phyloP scores from a whole-genome alignment of 2,113 vertebrate genomes.

The Zosterops borbonicus region DNA sequence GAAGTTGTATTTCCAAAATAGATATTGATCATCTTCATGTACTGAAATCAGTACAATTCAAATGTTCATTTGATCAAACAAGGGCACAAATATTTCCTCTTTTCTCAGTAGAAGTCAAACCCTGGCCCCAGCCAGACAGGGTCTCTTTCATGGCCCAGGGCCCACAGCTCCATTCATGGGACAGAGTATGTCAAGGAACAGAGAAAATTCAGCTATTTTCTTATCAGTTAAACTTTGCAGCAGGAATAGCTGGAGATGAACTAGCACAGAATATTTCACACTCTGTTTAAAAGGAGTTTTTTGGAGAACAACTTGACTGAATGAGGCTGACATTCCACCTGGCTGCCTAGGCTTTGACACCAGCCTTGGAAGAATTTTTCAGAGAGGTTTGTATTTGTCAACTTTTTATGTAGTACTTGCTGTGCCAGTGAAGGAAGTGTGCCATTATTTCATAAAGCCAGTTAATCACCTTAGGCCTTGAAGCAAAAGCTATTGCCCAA shows the following conservation, averaged over 20 bases:
- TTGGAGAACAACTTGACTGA: neutral
- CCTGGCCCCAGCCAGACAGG: accelerated
- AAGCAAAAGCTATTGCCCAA: neutral
- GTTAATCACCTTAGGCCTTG: neutral
- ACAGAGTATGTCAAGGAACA: neutral
- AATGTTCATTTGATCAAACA: neutral
- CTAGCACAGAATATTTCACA: neutral
- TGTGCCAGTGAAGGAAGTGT: neutral
- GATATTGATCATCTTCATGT: neutral
- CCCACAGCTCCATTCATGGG: neutral
- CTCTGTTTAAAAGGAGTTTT: neutral
- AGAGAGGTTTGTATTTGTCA: neutral
- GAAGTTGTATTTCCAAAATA: neutral
- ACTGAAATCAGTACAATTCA: neutral
- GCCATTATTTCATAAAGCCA: neutral
- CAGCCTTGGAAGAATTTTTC: neutral
- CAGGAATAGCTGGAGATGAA: neutral
- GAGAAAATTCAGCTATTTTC: neutral
- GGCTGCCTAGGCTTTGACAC: neutral
- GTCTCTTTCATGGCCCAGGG: neutral
- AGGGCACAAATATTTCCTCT: neutral
- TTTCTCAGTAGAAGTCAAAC: neutral
- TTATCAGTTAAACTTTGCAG: neutral
- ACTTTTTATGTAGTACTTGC: neutral
- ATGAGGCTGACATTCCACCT: neutral